Conservation (phyloP, 1,140 invertebrate species). For the Drosophila tropicalis region DNA sequence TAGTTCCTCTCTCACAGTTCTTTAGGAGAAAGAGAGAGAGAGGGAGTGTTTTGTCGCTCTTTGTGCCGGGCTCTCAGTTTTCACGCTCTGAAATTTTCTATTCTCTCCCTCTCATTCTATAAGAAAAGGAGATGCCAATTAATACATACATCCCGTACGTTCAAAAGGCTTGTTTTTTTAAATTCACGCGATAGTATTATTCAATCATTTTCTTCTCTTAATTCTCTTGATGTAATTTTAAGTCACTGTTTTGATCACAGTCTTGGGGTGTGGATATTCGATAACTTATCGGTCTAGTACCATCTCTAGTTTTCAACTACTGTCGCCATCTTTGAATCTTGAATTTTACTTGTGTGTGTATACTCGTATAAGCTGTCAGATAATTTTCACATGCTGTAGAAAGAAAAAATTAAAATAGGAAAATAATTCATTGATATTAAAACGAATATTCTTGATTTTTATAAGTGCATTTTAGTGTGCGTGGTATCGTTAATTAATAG, state of each 20-base stretch:
- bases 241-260: neutral
- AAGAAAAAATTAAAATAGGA: conserved; percentile 10
- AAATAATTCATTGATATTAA: conserved; percentile 25
- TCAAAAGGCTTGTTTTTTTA: too few species aligned
- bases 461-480: conserved; percentile 1
- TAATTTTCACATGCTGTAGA: conserved; percentile 6
- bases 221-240: too few species aligned
- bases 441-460: conserved; percentile 16
- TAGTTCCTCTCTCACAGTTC: too few species aligned
- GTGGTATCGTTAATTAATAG: conserved; percentile 9
- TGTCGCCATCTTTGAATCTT: conserved; percentile 60
- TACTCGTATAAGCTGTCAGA: conserved; percentile 11
- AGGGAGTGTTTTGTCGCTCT: too few species aligned
- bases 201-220: too few species aligned
- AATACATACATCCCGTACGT: too few species aligned
- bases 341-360: conserved; percentile 41
- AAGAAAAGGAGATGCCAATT: too few species aligned
- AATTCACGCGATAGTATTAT: too few species aligned
- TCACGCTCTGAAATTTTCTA: too few species aligned
- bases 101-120: too few species aligned
- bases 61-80: too few species aligned
- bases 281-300: neutral
- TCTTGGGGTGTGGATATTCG: neutral
- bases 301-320: conserved; percentile 5
- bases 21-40: too few species aligned